Base-by-base conservation (phyloP, 2,888 invertebrate species). In the Acleris holmiana region DNA sequence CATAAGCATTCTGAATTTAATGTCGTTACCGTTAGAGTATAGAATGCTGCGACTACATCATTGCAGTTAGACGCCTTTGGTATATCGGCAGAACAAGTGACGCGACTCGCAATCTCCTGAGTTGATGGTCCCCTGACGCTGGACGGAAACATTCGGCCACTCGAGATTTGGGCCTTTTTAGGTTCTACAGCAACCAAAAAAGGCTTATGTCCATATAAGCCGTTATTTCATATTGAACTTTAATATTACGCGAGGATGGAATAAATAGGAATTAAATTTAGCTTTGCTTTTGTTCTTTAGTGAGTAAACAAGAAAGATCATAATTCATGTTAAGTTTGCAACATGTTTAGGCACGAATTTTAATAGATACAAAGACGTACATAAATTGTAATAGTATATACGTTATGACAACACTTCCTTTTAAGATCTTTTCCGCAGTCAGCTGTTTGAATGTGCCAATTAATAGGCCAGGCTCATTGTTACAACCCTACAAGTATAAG, bases 61-160 rank as follows among this genome's bases (percentile, higher is more conserved):
- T n/a, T n/a, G n/a, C n/a, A n/a, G n/a, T n/a, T n/a, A n/a, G n/a
- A n/a, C n/a, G n/a, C n/a, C n/a, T n/a, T n/a, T n/a, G n/a, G n/a
- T n/a, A n/a, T n/a, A n/a, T n/a, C n/a, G n/a, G n/a, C 17, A 47
- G 47, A 61, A 53, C 61, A 57, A 63, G 62, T 63, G 62, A 63
- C 50, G 62, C 44, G 53, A 53, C 19, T 23, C 15, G 15, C 50
- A 35, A 63, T 57, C 57, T 63, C 29, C 18, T 6, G 23, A 61
- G 40, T 21, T 44, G 41, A 2, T 15, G 6, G 23, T 44, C 40
- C 54, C 47, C 29, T 21, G 51, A 23, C 47, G 8, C 7, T 40
- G 15, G n/a, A 29, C 25, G 29, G 29, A 29, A 47, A 57, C 13
- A 17, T 50, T 17, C 25, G 18, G 25, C 59, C 59, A 13, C 51